Evolutionary conservation across 2,113 vertebrate genomes (phyloP).

Genomic region (Macheiramphus alcinus): DNA sequence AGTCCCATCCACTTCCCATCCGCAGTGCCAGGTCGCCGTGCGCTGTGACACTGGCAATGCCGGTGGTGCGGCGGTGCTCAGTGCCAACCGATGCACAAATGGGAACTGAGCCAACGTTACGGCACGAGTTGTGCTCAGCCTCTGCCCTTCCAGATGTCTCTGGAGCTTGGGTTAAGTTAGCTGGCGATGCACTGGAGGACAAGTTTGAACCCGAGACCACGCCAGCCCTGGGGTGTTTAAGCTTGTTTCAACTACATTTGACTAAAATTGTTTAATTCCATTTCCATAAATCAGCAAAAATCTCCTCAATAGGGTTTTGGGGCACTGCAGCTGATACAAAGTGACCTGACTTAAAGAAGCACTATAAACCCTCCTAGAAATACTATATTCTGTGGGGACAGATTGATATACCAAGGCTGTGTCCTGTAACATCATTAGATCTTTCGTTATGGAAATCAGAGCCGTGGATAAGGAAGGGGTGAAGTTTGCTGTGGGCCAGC

Average conservation of each 20-base stretch:
- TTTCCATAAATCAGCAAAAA: not conserved
- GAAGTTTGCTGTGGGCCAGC: not conserved
- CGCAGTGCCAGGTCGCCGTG: fast-evolving
- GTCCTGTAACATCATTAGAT: fast-evolving
- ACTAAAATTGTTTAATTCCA: not conserved
- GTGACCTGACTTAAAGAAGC: not conserved
- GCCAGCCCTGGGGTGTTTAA: not conserved
- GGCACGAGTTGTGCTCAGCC: not conserved
- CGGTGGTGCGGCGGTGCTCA: fast-evolving
- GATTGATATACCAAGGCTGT: not conserved
- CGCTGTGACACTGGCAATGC: not conserved
- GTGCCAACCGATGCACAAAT: not conserved
- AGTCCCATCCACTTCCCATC: not conserved
- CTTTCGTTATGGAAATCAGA: not conserved
- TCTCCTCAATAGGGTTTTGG: not conserved
- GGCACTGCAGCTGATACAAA: not conserved
- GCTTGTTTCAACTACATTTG: not conserved
- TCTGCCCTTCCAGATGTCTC: not conserved
- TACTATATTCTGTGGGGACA: not conserved
- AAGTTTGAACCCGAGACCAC: not conserved
- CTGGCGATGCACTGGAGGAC: not conserved
- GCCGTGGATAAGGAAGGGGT: not conserved
- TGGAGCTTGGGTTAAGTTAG: not conserved
- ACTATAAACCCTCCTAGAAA: not conserved
- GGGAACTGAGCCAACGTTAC: not conserved